Conservation (phyloP, 2,888 invertebrate species). For the Aporophyla lueneburgensis region DNA sequence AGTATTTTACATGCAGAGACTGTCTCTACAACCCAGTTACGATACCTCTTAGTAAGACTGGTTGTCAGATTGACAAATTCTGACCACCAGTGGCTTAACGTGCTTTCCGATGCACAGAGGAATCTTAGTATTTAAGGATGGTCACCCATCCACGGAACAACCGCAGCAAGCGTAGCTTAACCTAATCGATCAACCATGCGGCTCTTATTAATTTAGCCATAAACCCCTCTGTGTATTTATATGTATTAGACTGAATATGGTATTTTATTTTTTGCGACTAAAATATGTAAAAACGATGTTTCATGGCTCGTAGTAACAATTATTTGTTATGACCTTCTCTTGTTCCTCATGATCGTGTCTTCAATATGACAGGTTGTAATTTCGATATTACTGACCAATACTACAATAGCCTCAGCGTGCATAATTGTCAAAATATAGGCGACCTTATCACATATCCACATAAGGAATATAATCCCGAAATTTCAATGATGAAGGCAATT, state of each 20-base stretch:
- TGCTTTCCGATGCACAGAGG: too few species aligned
- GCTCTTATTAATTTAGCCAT: too few species aligned
- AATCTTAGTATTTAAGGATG: too few species aligned
- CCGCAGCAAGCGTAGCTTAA: too few species aligned
- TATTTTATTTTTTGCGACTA: conserved; percentile 6
- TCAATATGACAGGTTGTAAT: conserved; percentile 89
- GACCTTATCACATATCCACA: conserved; percentile 64
- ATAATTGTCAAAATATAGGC: conserved; percentile 63
- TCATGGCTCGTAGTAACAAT: conserved; percentile 73
- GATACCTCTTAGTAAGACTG: too few species aligned
- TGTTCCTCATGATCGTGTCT: conserved; percentile 85
- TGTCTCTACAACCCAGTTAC: too few species aligned
- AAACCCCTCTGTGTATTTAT: not conserved
- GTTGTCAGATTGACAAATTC: too few species aligned
- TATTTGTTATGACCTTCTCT: conserved; percentile 84
- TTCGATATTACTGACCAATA: conserved; percentile 79
- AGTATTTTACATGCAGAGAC: too few species aligned
- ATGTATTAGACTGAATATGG: not conserved
- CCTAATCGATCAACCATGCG: too few species aligned
- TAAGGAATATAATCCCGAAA: conserved; percentile 60
- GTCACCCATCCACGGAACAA: too few species aligned
- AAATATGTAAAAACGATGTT: conserved; percentile 24
- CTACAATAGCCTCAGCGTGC: conserved; percentile 66
- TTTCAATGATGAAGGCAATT: conserved; percentile 65
- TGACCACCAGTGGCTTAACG: too few species aligned